phyloP scores from a whole-genome alignment of 1,140 invertebrate genomes.

The Sarcophaga peregrina region DNA sequence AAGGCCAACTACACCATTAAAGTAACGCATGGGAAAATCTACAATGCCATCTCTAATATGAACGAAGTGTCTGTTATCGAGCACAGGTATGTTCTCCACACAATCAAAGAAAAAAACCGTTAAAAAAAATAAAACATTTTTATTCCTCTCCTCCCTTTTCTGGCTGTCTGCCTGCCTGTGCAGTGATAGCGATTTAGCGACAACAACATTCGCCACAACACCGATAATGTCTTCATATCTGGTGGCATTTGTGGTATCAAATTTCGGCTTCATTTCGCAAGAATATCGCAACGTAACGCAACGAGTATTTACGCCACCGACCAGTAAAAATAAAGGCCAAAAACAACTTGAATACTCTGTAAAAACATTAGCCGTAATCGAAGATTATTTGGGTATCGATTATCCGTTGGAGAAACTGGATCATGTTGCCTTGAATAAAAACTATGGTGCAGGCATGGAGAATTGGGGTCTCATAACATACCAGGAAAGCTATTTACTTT shows the following conservation, averaged over 20 bases:
- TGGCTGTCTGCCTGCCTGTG: not conserved
- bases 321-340: slow-evolving; percentile 68
- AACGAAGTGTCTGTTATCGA: slow-evolving; percentile 50
- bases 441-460: slow-evolving; percentile 84
- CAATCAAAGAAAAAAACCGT: not conserved
- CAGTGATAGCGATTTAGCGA: slow-evolving; percentile 51
- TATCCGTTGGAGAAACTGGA: slow-evolving; percentile 72
- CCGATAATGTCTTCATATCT: slow-evolving; percentile 82
- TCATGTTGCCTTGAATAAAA: slow-evolving; percentile 81
- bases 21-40: slow-evolving; percentile 69
- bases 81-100: slow-evolving; percentile 40
- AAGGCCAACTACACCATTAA: slow-evolving; percentile 78
- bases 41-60: slow-evolving; percentile 73
- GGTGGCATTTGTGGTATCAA: slow-evolving; percentile 79
- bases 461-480: slow-evolving; percentile 87
- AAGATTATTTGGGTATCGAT: slow-evolving; percentile 68
- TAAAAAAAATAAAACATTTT: slow-evolving; percentile 23
- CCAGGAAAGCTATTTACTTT: slow-evolving; percentile 63
- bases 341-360: slow-evolving; percentile 71
- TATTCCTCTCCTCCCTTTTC: not conserved
- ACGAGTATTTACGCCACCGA: slow-evolving; percentile 72
- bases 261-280: slow-evolving; percentile 67
- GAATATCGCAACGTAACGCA: slow-evolving; percentile 63
- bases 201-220: slow-evolving; percentile 68
- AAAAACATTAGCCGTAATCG: slow-evolving; percentile 68